Conservation (phyloP, 2,888 invertebrate species). For the Cephalotes varians region DNA sequence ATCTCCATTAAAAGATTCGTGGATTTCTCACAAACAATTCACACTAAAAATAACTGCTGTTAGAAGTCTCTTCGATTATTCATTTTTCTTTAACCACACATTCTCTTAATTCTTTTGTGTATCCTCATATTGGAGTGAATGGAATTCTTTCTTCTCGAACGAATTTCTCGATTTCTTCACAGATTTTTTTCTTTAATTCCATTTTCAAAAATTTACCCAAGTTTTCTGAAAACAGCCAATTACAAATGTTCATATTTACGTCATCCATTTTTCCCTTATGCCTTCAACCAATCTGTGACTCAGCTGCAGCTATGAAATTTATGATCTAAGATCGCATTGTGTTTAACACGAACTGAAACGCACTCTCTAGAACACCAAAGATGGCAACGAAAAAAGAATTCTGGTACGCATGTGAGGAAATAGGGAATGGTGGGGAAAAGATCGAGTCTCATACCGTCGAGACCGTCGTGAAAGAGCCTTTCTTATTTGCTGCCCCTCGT, state of each 20-base stretch:
- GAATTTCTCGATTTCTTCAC: not conserved
- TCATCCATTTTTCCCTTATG: too few relatives aligned
- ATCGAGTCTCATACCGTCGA: not conserved
- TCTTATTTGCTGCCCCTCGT: constrained; percentile 64
- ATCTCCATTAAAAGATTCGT: not conserved
- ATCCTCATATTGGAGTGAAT: too few relatives aligned
- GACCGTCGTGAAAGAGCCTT: constrained; percentile 64
- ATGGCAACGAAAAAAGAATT: too few relatives aligned
- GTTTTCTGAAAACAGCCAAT: not conserved
- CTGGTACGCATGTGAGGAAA: not conserved
- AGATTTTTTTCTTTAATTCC: not conserved
- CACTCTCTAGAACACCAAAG: too few relatives aligned
- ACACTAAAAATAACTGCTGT: not conserved
- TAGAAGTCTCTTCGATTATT: too few relatives aligned
- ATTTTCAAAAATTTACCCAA: not conserved
- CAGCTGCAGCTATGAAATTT: constrained; percentile 71
- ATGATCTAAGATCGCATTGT: constrained; percentile 64
- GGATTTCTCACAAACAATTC: too few relatives aligned
- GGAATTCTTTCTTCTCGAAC: not conserved
- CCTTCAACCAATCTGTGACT: constrained; percentile 55
- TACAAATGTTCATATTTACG: too few relatives aligned
- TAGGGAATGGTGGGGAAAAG: not conserved
- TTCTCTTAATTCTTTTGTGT: too few relatives aligned
- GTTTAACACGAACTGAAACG: not conserved
- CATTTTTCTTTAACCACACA: too few relatives aligned